Conservation (phyloP, 2,888 invertebrate species). For the Timema cristinae region DNA sequence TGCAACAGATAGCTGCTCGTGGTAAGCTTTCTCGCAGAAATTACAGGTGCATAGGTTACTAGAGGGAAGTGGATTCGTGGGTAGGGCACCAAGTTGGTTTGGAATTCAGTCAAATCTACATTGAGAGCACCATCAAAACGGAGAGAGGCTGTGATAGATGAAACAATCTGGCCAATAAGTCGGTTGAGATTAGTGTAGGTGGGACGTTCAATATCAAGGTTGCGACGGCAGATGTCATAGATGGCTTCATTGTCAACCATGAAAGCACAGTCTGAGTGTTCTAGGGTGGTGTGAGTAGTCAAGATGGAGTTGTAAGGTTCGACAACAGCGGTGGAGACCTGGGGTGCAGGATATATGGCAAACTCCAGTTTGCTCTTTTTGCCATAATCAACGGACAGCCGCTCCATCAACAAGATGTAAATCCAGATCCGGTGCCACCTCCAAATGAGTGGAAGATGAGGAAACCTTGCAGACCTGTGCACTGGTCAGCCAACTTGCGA, state of each 20-base stretch:
- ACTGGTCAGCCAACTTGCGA: conserved; percentile 48
- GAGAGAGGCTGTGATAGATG: conserved; percentile 87
- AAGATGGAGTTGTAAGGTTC: conserved; percentile 59
- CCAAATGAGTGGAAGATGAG: conserved; percentile 56
- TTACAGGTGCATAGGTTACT: conserved; percentile 87
- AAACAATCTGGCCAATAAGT: conserved; percentile 92
- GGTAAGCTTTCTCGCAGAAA: conserved; percentile 94
- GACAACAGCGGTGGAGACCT: conserved; percentile 62
- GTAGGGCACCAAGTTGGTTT: conserved; percentile 89
- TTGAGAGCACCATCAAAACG: conserved; percentile 92
- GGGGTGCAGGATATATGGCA: conserved; percentile 57
- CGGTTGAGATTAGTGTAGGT: conserved; percentile 96
- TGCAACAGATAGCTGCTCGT: conserved; percentile 85
- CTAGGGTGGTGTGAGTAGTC: conserved; percentile 56
- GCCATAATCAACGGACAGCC: conserved; percentile 56
- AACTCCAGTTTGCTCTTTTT: conserved; percentile 58
- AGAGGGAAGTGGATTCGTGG: conserved; percentile 95
- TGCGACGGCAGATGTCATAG: conserved; percentile 90
- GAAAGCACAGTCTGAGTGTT: conserved; percentile 62
- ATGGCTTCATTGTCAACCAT: conserved; percentile 82
- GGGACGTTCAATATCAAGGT: conserved; percentile 91
- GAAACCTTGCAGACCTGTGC: conserved; percentile 51
- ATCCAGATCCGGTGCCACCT: conserved; percentile 55
- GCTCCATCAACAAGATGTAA: conserved; percentile 58
- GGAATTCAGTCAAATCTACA: conserved; percentile 92